Conservation (phyloP, 1,140 invertebrate genomes). For the Alviniconcha marisindica region DNA sequence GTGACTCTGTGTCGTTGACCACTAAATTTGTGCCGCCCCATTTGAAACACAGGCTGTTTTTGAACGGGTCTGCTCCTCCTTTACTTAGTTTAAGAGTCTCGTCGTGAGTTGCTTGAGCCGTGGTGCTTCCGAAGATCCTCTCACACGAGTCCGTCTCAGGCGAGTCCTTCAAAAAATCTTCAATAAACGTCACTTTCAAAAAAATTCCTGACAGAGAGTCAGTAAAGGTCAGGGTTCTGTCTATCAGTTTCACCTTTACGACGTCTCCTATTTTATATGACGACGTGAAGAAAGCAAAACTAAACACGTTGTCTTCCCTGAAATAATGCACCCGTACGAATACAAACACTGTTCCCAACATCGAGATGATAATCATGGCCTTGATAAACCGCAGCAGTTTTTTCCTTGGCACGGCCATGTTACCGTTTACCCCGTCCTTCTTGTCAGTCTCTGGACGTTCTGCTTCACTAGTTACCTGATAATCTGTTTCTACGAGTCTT, state of each 20-base stretch:
- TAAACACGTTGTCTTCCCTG: background rate
- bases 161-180: background rate
- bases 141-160: background rate
- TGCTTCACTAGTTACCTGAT: background rate
- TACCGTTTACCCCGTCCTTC: background rate
- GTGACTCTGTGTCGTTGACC: constrained; percentile 32
- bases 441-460: background rate
- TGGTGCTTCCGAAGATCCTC: background rate
- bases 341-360: background rate
- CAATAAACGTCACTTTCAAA: background rate
- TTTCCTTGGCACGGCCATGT: constrained; percentile 23
- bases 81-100: background rate
- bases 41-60: constrained; percentile 30
- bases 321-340: background rate
- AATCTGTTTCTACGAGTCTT: background rate
- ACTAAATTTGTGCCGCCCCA: constrained; percentile 34
- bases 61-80: background rate
- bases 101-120: no score
- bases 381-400: constrained; percentile 28
- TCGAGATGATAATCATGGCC: background rate
- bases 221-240: background rate
- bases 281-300: background rate
- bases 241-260: background rate
- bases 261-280: constrained; percentile 1
- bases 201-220: background rate